Conservation (phyloP, 2,113 vertebrate species). For the Podarcis raffonei region DNA sequence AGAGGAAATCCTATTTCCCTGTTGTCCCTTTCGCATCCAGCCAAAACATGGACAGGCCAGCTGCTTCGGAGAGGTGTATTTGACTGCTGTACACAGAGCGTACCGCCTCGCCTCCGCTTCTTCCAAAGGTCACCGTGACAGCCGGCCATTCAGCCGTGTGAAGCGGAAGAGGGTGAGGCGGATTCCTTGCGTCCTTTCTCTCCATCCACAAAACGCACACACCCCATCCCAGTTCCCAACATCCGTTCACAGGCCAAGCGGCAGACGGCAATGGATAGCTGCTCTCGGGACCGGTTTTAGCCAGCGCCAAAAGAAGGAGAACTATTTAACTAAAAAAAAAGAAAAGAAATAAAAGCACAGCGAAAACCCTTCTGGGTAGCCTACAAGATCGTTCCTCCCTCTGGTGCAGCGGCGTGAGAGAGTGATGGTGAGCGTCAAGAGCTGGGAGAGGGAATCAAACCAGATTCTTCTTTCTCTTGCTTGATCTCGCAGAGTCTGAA, state of each 20-base stretch:
- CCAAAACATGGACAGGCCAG: not conserved
- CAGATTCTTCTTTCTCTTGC: constrained; percentile 1
- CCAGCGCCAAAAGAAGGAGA: not conserved
- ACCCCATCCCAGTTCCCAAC: not conserved
- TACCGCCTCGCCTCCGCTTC: not conserved
- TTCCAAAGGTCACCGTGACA: not conserved
- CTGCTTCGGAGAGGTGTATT: not conserved
- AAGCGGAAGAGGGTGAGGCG: not conserved
- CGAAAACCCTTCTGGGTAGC: not conserved
- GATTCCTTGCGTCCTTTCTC: not conserved
- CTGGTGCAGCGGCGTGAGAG: not conserved
- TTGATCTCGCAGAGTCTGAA: not conserved
- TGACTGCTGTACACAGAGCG: not conserved
- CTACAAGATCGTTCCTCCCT: not conserved
- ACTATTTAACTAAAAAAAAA: not conserved
- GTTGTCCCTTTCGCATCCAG: not conserved
- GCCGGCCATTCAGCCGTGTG: not conserved
- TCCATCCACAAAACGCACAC: not conserved
- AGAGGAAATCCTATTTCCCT: not conserved
- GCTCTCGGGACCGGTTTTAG: not conserved
- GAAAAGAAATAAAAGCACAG: not conserved
- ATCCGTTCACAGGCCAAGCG: not conserved
- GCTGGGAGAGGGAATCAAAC: not conserved
- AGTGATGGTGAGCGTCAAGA: not conserved
- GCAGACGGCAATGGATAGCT: not conserved